phyloP scores from a whole-genome alignment of 2,797 vertebrate species.

The Babyrousa celebensis region DNA sequence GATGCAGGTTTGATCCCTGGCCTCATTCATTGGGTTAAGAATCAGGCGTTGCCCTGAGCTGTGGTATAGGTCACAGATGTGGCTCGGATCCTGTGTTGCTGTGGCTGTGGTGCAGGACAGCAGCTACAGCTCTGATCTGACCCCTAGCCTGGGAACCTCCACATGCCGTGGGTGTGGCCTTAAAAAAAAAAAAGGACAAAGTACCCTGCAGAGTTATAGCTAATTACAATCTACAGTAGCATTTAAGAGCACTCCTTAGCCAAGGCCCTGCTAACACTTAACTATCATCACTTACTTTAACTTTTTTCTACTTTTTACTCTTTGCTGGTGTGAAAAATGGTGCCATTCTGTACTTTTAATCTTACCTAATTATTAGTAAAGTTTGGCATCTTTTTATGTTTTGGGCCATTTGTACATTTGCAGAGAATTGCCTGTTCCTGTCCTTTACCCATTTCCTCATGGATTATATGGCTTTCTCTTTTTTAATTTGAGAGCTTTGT shows the following conservation, averaged over 20 bases:
- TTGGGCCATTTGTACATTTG: neutral
- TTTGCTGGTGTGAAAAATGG: neutral
- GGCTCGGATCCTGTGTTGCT: no score
- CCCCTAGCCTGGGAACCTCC: no score
- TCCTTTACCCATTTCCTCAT: conserved; percentile 22
- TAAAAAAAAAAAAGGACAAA: neutral
- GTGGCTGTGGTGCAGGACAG: no score
- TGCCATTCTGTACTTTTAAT: neutral
- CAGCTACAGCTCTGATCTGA: no score
- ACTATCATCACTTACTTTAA: neutral
- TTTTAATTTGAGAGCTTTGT: neutral
- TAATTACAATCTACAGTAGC: neutral
- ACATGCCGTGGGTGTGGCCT: no score
- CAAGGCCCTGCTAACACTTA: neutral
- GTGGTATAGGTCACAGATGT: no score
- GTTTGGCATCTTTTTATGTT: neutral
- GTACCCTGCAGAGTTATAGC: neutral
- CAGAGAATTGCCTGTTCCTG: neutral
- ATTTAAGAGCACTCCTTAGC: neutral
- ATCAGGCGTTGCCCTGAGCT: no score
- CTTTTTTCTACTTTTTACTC: neutral
- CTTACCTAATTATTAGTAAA: conserved; percentile 29
- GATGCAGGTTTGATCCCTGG: no score
- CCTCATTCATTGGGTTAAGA: no score
- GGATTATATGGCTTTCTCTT: neutral